Evolutionary conservation across 23 tunicate species (phyloP).

Genomic region (Trididemnum nubilum): DNA sequence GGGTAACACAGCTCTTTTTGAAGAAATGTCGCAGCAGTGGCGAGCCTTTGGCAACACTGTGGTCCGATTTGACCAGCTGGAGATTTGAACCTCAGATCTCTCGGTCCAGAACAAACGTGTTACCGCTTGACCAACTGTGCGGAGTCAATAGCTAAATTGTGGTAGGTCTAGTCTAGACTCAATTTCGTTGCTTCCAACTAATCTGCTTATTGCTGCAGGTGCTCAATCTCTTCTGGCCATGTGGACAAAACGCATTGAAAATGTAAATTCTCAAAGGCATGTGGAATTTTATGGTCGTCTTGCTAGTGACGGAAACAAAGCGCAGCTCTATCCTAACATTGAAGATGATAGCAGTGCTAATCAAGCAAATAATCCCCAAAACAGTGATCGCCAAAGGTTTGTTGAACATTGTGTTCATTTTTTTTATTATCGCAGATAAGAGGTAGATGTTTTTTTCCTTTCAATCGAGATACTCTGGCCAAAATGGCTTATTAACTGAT

Average conservation of each 20-base stretch:
- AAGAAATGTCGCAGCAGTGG: neutral
- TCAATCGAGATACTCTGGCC: too few species aligned
- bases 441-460: neutral
- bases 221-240: conserved; percentile 56
- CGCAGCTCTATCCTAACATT: conserved; percentile 78
- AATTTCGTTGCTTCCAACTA: too few species aligned
- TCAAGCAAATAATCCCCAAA: conserved; percentile 12
- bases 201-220: conserved; percentile 25
- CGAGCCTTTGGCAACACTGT: neutral
- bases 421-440: neutral
- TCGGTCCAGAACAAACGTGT: too few species aligned
- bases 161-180: too few species aligned
- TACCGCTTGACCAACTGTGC: too few species aligned
- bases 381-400: conserved; percentile 26
- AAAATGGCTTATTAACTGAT: too few species aligned
- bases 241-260: conserved; percentile 83
- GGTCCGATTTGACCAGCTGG: neutral
- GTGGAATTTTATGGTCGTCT: conserved; percentile 89
- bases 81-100: neutral
- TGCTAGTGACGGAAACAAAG: conserved; percentile 80
- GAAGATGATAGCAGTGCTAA: conserved; percentile 43
- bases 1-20: too few species aligned
- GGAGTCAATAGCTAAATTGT: too few species aligned
- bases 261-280: conserved; percentile 70
- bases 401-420: neutral